Evolutionary conservation across 2,797 vertebrate species (phyloP), one percentile per base, ranked within the genome.

Genomic region (Thalassophryne amazonica): DNA sequence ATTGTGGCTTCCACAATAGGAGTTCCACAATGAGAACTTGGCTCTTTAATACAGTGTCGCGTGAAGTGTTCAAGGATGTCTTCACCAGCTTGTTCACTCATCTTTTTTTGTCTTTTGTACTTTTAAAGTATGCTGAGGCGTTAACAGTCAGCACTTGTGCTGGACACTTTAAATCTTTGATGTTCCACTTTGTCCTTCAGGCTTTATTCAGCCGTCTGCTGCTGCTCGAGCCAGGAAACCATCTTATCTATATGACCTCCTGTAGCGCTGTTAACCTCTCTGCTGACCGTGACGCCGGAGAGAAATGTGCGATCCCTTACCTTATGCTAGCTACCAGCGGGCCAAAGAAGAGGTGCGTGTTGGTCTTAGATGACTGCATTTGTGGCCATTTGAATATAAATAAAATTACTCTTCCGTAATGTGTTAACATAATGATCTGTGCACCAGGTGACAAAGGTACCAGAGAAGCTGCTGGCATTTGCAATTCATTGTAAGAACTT

Each of bases 211-310:
- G 89, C 50, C 93, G 97, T 32, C 76, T 99, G 78, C 87, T 99
- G 79, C 86, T 99, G 51, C 89, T 85, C 0, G 95, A 99, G 71
- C 97, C 97, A 0, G 95, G 93, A 39, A 95, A 89, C 80, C 92
- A 96, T 65, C 88, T 99, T 55, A 94, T 99, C 69, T 92, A 89
- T 84, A 99, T 99, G 97, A 99, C 95, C 0, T 91, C 90, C 11
- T 89, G 91, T 60, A 83, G 88, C 24, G 84, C 84, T 0, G 86
- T 92, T 59, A 99, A 99, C 85, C 89, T 98, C 46, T 97, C 97
- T 0, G 96, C 97, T 0, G 97, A 99, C 55, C 91, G 97, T 0
- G 97, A 99, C 3, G 95, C 97, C 0, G 97, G 97, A 25, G 95
- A 99, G 81, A 93, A 92, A 58, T 88, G 89, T 49, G 94, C 93